Evolutionary conservation across 1,140 invertebrate species (phyloP).

Genomic region (Papilio machaon): DNA sequence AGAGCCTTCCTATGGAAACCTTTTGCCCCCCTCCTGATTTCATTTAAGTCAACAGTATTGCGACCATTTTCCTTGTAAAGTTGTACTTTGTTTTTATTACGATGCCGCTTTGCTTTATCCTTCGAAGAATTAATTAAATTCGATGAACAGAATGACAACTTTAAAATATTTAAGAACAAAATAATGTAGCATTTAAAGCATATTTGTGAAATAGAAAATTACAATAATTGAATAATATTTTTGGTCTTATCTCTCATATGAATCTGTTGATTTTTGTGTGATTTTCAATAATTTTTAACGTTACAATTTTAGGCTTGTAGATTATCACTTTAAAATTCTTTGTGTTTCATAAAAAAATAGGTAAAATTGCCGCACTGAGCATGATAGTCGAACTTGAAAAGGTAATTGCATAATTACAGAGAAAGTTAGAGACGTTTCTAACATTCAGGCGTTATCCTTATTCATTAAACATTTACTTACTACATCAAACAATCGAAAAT

Average conservation of each 20-base stretch:
- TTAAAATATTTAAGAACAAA: not conserved
- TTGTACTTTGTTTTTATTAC: not conserved
- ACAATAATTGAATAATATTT: not conserved
- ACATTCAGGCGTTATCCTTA: no score
- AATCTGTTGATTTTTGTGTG: not conserved
- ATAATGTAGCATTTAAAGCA: not conserved
- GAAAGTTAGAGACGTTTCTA: no score
- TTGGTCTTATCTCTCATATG: not conserved
- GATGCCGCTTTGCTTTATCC: not conserved
- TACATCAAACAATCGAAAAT: not conserved
- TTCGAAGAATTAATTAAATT: not conserved
- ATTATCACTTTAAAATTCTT: no score
- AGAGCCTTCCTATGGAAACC: constrained; percentile 30
- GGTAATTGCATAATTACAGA: no score
- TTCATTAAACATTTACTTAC: no score
- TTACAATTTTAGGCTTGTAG: no score
- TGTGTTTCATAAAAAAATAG: no score
- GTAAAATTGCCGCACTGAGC: no score
- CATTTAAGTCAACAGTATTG: constrained; percentile 12
- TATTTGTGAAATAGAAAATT: not conserved
- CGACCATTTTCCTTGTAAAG: constrained; percentile 23
- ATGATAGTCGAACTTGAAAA: no score
- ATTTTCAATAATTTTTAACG: not conserved
- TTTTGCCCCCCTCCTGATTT: constrained; percentile 13
- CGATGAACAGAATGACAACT: not conserved